Evolutionary conservation across 2,888 invertebrate genomes (phyloP), one percentile per base, ranked within the genome.

Genomic region (Carabus problematicus): DNA sequence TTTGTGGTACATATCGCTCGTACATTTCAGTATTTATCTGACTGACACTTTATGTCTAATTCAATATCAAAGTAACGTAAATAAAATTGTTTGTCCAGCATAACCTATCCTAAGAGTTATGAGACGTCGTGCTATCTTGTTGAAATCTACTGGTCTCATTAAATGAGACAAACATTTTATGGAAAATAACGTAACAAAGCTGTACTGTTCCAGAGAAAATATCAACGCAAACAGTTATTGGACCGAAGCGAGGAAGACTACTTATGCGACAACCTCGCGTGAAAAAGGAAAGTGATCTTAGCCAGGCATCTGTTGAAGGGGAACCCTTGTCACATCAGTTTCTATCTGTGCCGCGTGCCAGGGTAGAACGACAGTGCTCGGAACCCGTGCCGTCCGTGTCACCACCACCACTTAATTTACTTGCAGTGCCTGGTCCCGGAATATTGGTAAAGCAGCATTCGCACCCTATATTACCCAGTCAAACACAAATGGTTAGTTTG

Each of bases 391-490:
- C 87, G 11, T 80, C 82, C 43, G 79, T 84, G n/a, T 83, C 85
- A 9, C 84, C 86, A n/a, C 84, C 86, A n/a, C 79, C 80, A 1
- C 76, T 78, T 12, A 85, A 86, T 76, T 80, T 87, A 70, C 80
- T 88, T 67, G 81, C 85, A 70, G 87, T 88, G 58, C 87, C 88
- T 19, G 84, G 85, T 72, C 83, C 85, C 63, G 82, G 84, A 42
- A 84, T 85, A 75, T 80, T 89, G 72, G 85, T 87, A 19, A 89
- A 89, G 76, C 89, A 89, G 76, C 88, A 89, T 78, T 89, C 89
- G 39, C 88, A 89, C 80, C 89, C 89, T 0, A 76, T 88, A 60
- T 76, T 88, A 73, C 87, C 88, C 19, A 88, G 85, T 75, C 87
- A 88, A 78, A 84, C 75, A 64, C 77, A 77, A 62, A 77, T 77